A percentile compares a stretch with the other conserved stretches of the same genome.
phyloP scores from a whole-genome alignment of 2,888 invertebrate genomes.

The Oxyscelio sp. region DNA sequence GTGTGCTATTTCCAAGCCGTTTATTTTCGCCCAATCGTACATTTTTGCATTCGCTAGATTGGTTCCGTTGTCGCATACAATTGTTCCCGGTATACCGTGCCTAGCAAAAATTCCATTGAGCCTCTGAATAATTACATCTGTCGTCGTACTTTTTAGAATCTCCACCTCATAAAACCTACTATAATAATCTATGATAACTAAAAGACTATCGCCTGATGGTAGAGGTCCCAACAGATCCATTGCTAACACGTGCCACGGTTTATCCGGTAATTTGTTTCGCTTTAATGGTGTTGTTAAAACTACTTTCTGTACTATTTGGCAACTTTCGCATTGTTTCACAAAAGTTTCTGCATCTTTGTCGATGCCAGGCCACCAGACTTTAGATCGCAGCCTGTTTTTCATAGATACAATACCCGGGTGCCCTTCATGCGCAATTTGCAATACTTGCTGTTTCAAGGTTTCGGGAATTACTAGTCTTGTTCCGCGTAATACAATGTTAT shows the following conservation, averaged over 20 bases:
- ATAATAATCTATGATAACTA: slow-evolving; percentile 74
- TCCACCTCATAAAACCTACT: slow-evolving; percentile 63
- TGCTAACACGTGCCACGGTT: no score
- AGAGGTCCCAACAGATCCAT: slow-evolving; percentile 75
- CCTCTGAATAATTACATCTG: slow-evolving; percentile 66
- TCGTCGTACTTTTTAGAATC: slow-evolving; percentile 58
- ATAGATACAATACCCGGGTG: slow-evolving; percentile 79
- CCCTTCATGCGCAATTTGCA: slow-evolving; percentile 80
- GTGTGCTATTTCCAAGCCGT: no score
- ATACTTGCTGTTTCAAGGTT: background rate
- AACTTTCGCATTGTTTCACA: slow-evolving; percentile 70
- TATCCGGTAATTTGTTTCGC: no score
- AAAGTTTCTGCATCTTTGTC: slow-evolving; percentile 74
- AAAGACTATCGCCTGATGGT: no score
- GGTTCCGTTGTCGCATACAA: slow-evolving; percentile 76
- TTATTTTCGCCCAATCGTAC: no score
- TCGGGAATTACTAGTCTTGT: background rate
- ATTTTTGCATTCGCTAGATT: slow-evolving; percentile 32
- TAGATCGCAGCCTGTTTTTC: slow-evolving; percentile 72
- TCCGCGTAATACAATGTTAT: no score
- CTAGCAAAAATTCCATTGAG: slow-evolving; percentile 77
- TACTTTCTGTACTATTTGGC: slow-evolving; percentile 66
- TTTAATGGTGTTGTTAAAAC: slow-evolving; percentile 70
- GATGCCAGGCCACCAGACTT: slow-evolving; percentile 77
- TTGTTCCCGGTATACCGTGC: slow-evolving; percentile 72